Evolutionary conservation across 2,888 invertebrate species (phyloP).

Genomic region (Coenonympha arcania): DNA sequence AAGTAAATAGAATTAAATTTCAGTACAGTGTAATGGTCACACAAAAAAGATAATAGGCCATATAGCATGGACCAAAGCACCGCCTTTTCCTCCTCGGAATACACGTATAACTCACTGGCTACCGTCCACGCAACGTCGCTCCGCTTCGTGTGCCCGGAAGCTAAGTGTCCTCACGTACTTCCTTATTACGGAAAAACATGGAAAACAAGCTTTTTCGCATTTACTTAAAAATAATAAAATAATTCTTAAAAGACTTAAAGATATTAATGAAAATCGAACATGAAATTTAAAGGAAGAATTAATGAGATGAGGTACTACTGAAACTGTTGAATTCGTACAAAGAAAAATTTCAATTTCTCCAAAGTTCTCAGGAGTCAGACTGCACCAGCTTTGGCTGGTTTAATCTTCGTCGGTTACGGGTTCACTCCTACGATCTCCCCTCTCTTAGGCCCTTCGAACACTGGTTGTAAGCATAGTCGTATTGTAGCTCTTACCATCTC

Average conservation of each 20-base stretch:
- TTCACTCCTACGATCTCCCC: too few relatives aligned
- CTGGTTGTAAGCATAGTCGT: too few relatives aligned
- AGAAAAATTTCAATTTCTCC: too few relatives aligned
- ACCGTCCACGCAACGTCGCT: slow-evolving; percentile 3
- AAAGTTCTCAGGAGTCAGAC: too few relatives aligned
- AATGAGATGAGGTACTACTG: too few relatives aligned
- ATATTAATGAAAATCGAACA: too few relatives aligned
- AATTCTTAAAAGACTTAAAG: neutral
- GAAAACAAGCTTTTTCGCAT: neutral
- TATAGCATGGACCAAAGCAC: neutral
- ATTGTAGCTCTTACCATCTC: slow-evolving; percentile 87
- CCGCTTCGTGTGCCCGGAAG: slow-evolving; percentile 3
- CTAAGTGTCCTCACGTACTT: neutral
- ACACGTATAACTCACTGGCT: neutral
- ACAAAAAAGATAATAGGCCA: neutral
- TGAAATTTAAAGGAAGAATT: too few relatives aligned
- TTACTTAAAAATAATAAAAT: neutral
- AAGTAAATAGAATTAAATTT: too few relatives aligned
- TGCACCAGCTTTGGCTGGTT: too few relatives aligned
- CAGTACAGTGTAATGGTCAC: neutral
- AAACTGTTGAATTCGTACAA: too few relatives aligned
- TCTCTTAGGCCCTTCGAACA: too few relatives aligned
- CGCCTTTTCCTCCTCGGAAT: neutral
- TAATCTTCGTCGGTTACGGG: too few relatives aligned
- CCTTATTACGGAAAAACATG: slow-evolving; percentile 1